A percentile compares a stretch with the other conserved stretches of the same genome.
phyloP scores from a whole-genome alignment of 53 echinoderm and acorn worm genomes.

The Echinometra lucunter region DNA sequence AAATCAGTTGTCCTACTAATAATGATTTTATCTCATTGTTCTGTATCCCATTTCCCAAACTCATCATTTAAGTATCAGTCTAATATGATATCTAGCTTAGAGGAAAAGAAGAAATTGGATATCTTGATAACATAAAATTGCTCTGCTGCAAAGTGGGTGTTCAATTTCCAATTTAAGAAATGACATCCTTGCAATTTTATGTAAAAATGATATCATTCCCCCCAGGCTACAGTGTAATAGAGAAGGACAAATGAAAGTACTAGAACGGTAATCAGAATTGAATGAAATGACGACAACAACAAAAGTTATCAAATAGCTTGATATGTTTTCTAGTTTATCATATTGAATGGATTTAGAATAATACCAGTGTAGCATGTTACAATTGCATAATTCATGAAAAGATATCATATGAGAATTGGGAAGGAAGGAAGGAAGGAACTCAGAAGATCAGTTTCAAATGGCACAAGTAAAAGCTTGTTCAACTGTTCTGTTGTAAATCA shows the following conservation, averaged over 20 bases:
- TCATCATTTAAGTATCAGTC: neutral
- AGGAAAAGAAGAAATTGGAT: neutral
- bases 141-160: neutral
- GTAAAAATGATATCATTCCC: neutral
- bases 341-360: neutral
- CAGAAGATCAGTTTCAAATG: neutral
- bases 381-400: neutral
- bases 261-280: neutral
- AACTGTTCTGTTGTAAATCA: no score
- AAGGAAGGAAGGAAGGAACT: neutral
- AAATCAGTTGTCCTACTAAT: neutral
- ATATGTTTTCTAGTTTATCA: neutral
- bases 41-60: neutral
- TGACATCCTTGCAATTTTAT: neutral
- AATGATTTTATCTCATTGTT: neutral
- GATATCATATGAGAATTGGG: neutral
- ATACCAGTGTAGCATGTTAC: neutral
- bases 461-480: neutral
- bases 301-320: neutral
- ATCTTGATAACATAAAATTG: neutral
- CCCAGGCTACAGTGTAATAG: neutral
- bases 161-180: neutral
- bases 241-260: neutral
- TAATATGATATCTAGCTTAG: neutral
- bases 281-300: neutral